Percentiles rank a stretch among this genome's conserved stretches.
Conservation (phyloP, 2,113 vertebrate genomes). For the Rhinolophus sinicus region DNA sequence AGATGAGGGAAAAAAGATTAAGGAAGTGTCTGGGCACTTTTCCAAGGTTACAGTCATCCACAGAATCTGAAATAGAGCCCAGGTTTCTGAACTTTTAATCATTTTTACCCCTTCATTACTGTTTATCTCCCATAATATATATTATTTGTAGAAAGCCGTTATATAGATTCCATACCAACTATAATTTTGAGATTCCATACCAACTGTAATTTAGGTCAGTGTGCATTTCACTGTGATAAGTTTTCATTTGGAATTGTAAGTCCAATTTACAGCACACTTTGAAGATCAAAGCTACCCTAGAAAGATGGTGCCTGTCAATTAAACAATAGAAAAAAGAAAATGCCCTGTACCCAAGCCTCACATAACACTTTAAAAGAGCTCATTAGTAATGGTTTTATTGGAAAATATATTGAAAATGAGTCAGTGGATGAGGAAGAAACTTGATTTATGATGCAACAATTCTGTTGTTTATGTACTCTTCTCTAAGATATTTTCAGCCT, state of each 20-base stretch:
- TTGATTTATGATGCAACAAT: not conserved
- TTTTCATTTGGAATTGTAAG: not conserved
- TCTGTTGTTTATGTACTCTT: not conserved
- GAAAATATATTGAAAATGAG: constrained; percentile 36
- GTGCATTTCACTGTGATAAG: not conserved
- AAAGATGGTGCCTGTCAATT: not conserved
- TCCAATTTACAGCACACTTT: not conserved
- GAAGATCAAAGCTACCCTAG: not conserved
- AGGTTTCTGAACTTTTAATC: not conserved
- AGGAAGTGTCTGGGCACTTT: not conserved
- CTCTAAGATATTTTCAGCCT: not conserved
- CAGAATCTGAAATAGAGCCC: not conserved
- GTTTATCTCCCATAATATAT: not conserved
- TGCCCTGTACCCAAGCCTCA: not conserved
- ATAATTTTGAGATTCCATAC: not conserved
- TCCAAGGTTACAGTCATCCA: not conserved
- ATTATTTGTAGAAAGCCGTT: not conserved
- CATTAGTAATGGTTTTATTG: not conserved
- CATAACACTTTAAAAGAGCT: not conserved
- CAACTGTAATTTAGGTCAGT: not conserved
- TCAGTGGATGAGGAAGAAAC: not conserved
- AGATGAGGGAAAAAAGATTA: not conserved
- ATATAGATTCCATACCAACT: not conserved
- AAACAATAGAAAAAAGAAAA: not conserved
- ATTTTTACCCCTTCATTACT: rapidly evolving